A percentile compares a stretch with the other conserved stretches of the same genome.
Evolutionary conservation across 2,113 vertebrate genomes (phyloP).

Genomic region (Pipa parva): DNA sequence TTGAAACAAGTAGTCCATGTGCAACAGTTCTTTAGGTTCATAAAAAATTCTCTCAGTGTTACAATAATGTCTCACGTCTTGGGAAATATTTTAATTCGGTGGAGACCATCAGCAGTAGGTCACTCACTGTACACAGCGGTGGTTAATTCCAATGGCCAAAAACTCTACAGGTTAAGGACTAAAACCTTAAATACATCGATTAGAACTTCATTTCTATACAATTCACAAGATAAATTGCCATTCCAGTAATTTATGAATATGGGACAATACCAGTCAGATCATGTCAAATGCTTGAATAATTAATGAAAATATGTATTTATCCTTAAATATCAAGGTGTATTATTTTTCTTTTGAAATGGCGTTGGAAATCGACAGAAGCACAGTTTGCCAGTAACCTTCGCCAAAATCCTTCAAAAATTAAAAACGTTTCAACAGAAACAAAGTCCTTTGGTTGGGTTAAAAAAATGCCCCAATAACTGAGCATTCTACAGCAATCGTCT

Average conservation of each 20-base stretch:
- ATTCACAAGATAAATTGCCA: neutral
- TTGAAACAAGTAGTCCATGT: too few species aligned
- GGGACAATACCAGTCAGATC: neutral
- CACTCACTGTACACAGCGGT: neutral
- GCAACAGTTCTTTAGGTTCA: too few species aligned
- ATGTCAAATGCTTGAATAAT: neutral
- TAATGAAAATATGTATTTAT: neutral
- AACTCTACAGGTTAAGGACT: neutral
- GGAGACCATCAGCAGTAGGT: neutral
- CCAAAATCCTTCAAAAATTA: slow-evolving; percentile 65
- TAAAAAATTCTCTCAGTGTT: too few species aligned
- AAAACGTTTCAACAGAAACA: slow-evolving; percentile 76
- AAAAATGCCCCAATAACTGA: slow-evolving; percentile 71
- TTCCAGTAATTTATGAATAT: neutral
- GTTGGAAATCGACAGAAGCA: slow-evolving; percentile 59
- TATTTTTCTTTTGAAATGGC: slow-evolving; percentile 48
- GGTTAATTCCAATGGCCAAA: neutral
- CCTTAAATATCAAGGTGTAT: slow-evolving; percentile 30
- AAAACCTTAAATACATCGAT: neutral
- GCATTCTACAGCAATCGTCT: slow-evolving; percentile 71
- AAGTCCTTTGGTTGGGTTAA: slow-evolving; percentile 76
- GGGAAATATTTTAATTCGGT: neutral
- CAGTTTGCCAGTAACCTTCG: slow-evolving; percentile 60
- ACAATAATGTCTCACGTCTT: too few species aligned
- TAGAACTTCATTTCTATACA: neutral